These are phyloP conservation scores for Phengaris arion DNA, from an alignment of 2,888 invertebrate genomes.

Conservation along the genomic window DNA sequence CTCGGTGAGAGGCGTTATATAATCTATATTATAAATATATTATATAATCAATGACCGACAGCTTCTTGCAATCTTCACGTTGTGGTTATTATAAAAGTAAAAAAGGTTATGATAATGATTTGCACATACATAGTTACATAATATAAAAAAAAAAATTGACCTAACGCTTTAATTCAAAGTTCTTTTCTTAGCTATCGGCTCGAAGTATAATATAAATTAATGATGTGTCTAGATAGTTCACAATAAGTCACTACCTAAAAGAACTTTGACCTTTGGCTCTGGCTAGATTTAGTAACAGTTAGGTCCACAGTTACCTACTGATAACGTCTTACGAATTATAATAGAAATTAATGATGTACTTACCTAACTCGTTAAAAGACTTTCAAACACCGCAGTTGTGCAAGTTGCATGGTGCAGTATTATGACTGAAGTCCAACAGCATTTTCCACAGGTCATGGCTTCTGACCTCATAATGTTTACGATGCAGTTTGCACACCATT, in stretches of 20 bases:
- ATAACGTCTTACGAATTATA: too few species aligned
- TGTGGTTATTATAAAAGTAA: too few species aligned
- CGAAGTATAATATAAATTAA: not conserved
- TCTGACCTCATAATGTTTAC: not conserved
- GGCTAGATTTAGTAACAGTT: too few species aligned
- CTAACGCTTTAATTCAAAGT: not conserved
- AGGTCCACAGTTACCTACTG: too few species aligned
- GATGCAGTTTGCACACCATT: not conserved
- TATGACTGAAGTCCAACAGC: not conserved
- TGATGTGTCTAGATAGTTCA: not conserved
- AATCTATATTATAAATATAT: not conserved
- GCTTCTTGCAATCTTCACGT: too few species aligned
- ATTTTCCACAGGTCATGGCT: not conserved
- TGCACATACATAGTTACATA: too few species aligned
- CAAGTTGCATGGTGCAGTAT: not conserved
- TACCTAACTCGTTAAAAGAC: not conserved
- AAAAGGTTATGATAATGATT: too few species aligned
- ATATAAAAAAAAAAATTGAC: not conserved
- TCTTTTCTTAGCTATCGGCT: too few species aligned
- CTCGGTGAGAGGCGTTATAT: not conserved
- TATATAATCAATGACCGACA: not conserved
- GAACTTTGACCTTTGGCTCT: too few species aligned
- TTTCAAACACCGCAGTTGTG: not conserved
- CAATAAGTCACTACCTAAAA: too few species aligned
- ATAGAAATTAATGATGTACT: too few species aligned